Base-by-base conservation (phyloP, 2,113 vertebrate genomes). In the Oncorhynchus gorbuscha region DNA sequence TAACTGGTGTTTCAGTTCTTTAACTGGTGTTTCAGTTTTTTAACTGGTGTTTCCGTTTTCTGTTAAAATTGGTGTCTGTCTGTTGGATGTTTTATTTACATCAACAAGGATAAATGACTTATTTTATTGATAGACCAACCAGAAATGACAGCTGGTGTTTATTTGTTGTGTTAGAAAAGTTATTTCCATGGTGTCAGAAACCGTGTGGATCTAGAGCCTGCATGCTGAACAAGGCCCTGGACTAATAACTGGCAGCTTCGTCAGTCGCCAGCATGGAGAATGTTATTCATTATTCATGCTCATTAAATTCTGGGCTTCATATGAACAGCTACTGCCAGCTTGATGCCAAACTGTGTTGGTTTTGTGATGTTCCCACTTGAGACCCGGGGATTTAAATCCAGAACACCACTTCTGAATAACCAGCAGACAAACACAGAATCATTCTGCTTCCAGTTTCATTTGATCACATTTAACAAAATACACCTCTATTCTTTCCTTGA, bases 231-330 rank as follows among this genome's bases (percentile, higher is more conserved):
- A 92, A 91, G 89, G 87, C 89, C 88, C 92, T 90, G 91, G 92
- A 92, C 92, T 93, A 94, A 94, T 93, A 94, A 93, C 89, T 93
- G 91, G 90, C 92, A 92, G 85, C 89, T 88, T 89, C 79, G 86
- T 87, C 86, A 89, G 89, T 89, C 89, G 91, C 89, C 92, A 89
- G 89, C 90, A 91, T 91, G 90, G 93, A 91, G 91, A 92, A 91
- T 87, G 85, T 89, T 92, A 93, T 94, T 93, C 90, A 94, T 94
- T 94, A 94, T 94, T 94, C 92, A 94, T 94, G 93, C 93, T 94
- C 93, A 94, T 94, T 94, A 94, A 94, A 94, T 93, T 92, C 84
- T 89, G 91, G 90, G 93, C 90, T 91, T 93, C 91, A 83, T 88
- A 89, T 84, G 85, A 91, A 89, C 85, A 86, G 89, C 90, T 91